Evolutionary conservation across 1,140 invertebrate genomes (phyloP), one percentile per base, ranked within the genome.

Genomic region (Trachelipus rathkii): DNA sequence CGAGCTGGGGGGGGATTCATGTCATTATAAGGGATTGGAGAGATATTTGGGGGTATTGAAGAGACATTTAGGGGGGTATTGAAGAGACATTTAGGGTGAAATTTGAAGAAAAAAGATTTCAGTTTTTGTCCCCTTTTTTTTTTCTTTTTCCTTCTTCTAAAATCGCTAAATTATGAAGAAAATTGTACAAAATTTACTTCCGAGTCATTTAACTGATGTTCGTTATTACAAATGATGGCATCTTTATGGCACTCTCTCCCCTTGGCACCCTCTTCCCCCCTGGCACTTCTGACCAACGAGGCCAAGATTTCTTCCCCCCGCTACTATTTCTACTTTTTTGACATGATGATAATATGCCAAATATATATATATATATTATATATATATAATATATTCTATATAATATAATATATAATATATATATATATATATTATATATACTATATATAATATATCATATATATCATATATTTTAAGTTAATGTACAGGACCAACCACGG

Each of bases 381-480:
- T 60, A 60, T 60, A 60, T 60, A 60, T 60, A 60, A 60, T 60
- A 60, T 60, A 60, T n/a, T n/a, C n/a, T 60, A 60, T 60, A 60
- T 60, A 60, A 60, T 60, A 60, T 60, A 60, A 15, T 60, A 19
- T 60, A 60, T 60, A 60, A 60, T 60, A 60, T 15, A 60, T 19
- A 13, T 60, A 60, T 19, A 60, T 19, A 60, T 19, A 60, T 19
- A 60, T 19, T 19, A 60, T 19, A 60, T 19, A 60, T 19, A 60
- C n/a, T 19, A 60, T 19, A 19, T 19, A 60, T 60, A 60, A 60
- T 60, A 60, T 60, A 60, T 60, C n/a, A 60, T 60, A 60, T 60
- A 60, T 19, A 60, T 19, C n/a, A 60, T 19, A 60, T 19, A 60
- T 19, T n/a, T n/a, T n/a, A n/a, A n/a, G n/a, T n/a, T n/a, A n/a